Evolutionary conservation across 2,888 invertebrate species (phyloP).

Genomic region (Chironomus riparius): DNA sequence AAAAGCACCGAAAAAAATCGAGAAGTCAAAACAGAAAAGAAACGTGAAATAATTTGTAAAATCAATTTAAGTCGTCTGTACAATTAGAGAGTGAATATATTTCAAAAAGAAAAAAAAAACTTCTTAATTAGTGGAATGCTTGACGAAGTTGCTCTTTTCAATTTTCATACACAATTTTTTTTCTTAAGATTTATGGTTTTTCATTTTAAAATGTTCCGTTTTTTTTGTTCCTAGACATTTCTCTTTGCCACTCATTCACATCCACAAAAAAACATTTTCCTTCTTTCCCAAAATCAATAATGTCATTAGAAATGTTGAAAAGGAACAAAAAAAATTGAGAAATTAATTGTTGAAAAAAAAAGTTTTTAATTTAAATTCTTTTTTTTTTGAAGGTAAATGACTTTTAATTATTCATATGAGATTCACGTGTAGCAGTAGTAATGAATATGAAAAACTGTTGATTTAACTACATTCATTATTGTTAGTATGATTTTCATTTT

Average conservation of each 20-base stretch:
- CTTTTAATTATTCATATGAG: neutral
- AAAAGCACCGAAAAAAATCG: neutral
- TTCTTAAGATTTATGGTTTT: neutral
- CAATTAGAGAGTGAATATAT: constrained; percentile 1
- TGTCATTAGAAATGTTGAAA: neutral
- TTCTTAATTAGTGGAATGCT: constrained; percentile 22
- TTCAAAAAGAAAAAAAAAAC: neutral
- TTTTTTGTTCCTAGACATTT: neutral
- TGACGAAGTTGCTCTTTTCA: constrained; percentile 1
- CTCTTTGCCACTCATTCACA: neutral
- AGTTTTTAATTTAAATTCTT: too few relatives aligned
- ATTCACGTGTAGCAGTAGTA: neutral
- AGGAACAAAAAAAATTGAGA: neutral
- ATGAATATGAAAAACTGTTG: neutral
- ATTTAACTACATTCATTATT: neutral
- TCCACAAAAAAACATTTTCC: neutral
- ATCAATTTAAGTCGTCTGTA: constrained; percentile 2
- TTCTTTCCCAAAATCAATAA: neutral
- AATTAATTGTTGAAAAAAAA: neutral
- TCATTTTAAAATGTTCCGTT: neutral
- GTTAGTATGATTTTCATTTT: neutral
- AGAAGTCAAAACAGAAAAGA: neutral
- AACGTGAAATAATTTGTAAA: constrained; percentile 6
- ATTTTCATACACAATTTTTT: too few relatives aligned
- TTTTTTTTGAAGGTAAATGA: too few relatives aligned